These are phyloP conservation scores for Mystacides longicornis DNA, from an alignment of 2,888 invertebrate species.

Conservation along the genomic window DNA sequence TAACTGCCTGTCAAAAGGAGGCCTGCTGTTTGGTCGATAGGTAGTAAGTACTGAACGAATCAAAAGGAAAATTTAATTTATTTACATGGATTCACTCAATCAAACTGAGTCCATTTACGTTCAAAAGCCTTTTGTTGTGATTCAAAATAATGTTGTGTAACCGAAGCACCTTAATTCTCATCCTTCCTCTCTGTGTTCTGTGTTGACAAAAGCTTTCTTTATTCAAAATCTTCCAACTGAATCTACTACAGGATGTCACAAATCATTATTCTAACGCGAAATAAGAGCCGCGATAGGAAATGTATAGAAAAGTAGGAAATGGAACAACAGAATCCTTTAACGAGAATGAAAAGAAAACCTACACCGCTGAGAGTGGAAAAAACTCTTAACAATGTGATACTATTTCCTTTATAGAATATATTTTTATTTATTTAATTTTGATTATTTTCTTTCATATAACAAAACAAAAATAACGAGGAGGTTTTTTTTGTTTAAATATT, in stretches of 20 bases:
- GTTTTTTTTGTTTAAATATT: too few species aligned
- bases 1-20: not conserved
- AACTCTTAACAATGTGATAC: not conserved
- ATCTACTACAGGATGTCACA: constrained; percentile 3
- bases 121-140: constrained; percentile 17
- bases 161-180: constrained; percentile 9
- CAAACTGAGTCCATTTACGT: constrained; percentile 19
- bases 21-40: constrained; percentile 4
- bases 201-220: constrained; percentile 17
- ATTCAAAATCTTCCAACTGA: not conserved
- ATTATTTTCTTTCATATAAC: too few species aligned
- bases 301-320: not conserved
- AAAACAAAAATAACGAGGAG: too few species aligned
- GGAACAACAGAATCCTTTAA: constrained; percentile 2
- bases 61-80: constrained; percentile 15
- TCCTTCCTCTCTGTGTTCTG: constrained; percentile 6
- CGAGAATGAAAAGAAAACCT: not conserved
- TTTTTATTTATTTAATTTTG: too few species aligned
- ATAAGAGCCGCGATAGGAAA: not conserved
- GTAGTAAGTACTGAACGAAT: constrained; percentile 6
- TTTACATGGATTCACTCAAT: constrained; percentile 12
- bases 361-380: not conserved
- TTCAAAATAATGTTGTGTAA: constrained; percentile 11
- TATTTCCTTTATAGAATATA: too few species aligned
- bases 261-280: constrained; percentile 1